Evolutionary conservation across 1,140 invertebrate genomes (phyloP), one percentile per base, ranked within the genome.

Genomic region (Eurosta solidaginis): DNA sequence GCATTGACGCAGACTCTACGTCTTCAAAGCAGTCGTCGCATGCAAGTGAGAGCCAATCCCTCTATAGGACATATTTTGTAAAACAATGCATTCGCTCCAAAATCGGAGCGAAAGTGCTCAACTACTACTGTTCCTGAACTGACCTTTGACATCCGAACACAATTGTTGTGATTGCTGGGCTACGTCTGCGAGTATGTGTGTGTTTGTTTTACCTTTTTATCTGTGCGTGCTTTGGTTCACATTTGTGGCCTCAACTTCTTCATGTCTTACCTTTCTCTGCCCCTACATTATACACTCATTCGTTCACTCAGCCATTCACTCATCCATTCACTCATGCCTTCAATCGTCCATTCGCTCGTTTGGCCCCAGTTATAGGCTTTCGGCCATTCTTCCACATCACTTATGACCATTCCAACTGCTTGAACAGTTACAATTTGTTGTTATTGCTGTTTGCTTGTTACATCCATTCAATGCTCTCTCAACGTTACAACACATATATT

Each of bases 401-500:
- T 68, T 68, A 40, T n/a, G 33, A 68, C 33, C 59, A 68, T 68
- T n/a, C 33, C 59, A 68, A 68, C 59, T 68, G 40, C 59, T 68
- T 68, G 36, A 68, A 68, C 59, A 68, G 33, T 29, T 68, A 22
- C 59, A 22, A 20, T 68, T n/a, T n/a, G n/a, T n/a, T n/a, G n/a
- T 42, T 63, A 7, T 36, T 68, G 59, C 7, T 68, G 17, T 68
- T n/a, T n/a, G n/a, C n/a, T n/a, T n/a, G n/a, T n/a, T n/a, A n/a
- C n/a, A n/a, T n/a, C n/a, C n/a, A n/a, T n/a, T 42, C 25, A 14
- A 59, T 22, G 45, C 45, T 47, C 45, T 47, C n/a, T 47, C 1
- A 59, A 14, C n/a, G 17, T 20, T 68, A 9, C 17, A 40, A 47
- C 9, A 17, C 9, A 3, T 47, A 14, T 47, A 14, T 9, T 9